phyloP scores from a whole-genome alignment of 92 coral and sea anemone genomes.

The Muricea muricata region DNA sequence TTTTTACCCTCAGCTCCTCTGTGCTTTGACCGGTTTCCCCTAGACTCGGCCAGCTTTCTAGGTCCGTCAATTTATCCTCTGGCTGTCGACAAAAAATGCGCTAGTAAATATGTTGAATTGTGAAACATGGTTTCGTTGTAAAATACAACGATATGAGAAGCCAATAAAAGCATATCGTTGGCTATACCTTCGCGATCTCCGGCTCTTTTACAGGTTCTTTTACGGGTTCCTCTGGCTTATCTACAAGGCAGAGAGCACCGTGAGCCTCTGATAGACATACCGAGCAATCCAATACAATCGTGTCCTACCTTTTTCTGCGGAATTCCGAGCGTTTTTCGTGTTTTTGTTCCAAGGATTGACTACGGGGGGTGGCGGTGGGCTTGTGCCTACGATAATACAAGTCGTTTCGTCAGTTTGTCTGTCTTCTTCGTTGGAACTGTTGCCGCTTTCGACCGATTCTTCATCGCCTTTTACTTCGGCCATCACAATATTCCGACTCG shows the following conservation, averaged over 20 bases:
- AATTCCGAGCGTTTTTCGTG: conserved; percentile 15
- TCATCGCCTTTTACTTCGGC: background rate
- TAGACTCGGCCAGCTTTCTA: conserved; percentile 97
- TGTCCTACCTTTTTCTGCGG: conserved; percentile 17
- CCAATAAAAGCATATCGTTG: background rate
- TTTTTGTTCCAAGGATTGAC: conserved; percentile 35
- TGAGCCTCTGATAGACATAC: background rate
- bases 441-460: conserved; percentile 14
- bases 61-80: conserved; percentile 90
- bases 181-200: background rate
- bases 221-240: background rate
- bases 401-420: conserved; percentile 9
- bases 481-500: background rate
- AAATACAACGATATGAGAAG: background rate
- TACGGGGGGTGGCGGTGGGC: conserved; percentile 44
- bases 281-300: background rate
- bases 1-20: conserved; percentile 30
- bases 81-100: conserved; percentile 3
- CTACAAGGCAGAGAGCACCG: background rate
- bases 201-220: conserved; percentile 10
- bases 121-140: background rate
- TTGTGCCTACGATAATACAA: conserved; percentile 9
- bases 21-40: conserved; percentile 72
- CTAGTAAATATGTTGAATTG: background rate
- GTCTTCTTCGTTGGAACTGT: background rate